Base-by-base conservation (phyloP, 2,113 vertebrate genomes). In the Datnioides undecimradiatus region DNA sequence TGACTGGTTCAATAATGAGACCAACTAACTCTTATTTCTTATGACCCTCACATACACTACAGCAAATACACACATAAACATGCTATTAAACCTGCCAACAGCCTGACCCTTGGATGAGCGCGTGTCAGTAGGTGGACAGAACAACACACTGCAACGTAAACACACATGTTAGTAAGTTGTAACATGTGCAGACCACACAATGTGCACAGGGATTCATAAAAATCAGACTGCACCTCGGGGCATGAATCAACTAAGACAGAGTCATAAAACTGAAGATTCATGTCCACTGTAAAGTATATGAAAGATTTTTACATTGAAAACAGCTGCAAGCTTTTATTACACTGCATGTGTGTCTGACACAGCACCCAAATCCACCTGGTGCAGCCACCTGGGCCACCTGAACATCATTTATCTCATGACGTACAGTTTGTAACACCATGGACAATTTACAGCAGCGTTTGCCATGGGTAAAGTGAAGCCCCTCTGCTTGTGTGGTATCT, bases 251-350 rank as follows among this genome's bases (percentile, higher is more conserved):
- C 16, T 63, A 79, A 74, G 83, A 73, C 65, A 68, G 73, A 54
- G 63, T 60, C 63, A 82, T 88, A 89, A 85, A 89, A 80, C 49
- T 34, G 73, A 84, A 84, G 73, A 90, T 76, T 34, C 54, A 91
- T 78, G 71, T 65, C 70, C 63, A 41, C 36, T 82, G 60, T 78
- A 62, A 76, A 73, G 34, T 36, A 49, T 64, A 76, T 49, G 49
- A 81, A 25, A 65, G 69, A 36, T 63, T 76, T 65, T 73, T 66
- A 75, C 76, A 65, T 64, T 66, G 46, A 60, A 87, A 81, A 79
- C 70, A 82, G 86, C 73, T 54, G 70, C 63, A 55, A 40, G 40
- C 57, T 23, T 33, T 83, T 76, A 68, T 81, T 68, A 83, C 55
- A 33, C 6, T 11, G 25, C 71, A 55, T 57, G 58, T 80, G 65